Percentiles rank a stretch among this genome's conserved stretches.
Evolutionary conservation across 64 coral and sea anemone species (phyloP).

Genomic region (Porites australiensis): DNA sequence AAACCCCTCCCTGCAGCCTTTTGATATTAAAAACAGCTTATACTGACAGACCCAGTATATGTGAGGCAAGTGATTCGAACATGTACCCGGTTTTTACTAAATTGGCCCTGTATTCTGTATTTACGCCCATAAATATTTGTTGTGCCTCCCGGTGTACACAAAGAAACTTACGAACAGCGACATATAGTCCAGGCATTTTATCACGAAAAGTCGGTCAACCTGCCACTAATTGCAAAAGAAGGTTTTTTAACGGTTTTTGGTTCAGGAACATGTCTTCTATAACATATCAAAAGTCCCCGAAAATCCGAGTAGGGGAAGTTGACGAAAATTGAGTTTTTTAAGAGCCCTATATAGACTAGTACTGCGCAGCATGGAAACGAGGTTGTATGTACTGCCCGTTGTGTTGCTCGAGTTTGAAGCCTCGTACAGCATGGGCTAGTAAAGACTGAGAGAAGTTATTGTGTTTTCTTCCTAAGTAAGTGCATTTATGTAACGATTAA

Average conservation of each 20-base stretch:
- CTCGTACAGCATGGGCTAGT: conserved; percentile 9
- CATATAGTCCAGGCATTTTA: too few species aligned
- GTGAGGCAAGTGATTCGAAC: too few species aligned
- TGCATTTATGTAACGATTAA: neutral
- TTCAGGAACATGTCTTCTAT: conserved; percentile 29
- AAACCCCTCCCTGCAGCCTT: too few species aligned
- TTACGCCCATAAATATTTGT: too few species aligned
- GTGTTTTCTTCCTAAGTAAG: neutral
- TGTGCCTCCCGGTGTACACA: too few species aligned
- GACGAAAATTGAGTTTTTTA: conserved; percentile 29
- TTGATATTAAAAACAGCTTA: too few species aligned
- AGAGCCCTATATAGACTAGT: neutral
- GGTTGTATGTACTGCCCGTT: conserved; percentile 30
- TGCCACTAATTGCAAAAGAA: too few species aligned
- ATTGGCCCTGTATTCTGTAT: too few species aligned
- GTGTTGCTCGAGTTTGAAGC: conserved; percentile 1
- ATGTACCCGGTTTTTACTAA: too few species aligned
- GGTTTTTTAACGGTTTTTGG: conserved; percentile 14
- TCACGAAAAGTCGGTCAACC: too few species aligned
- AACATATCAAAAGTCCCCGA: conserved; percentile 41
- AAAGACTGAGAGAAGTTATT: neutral
- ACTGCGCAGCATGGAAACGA: conserved; percentile 37
- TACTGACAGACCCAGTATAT: too few species aligned
- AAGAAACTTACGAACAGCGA: too few species aligned
- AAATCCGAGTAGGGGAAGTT: conserved; percentile 12